phyloP scores from a whole-genome alignment of 2,888 invertebrate genomes.

The Pyrochroa serraticornis region DNA sequence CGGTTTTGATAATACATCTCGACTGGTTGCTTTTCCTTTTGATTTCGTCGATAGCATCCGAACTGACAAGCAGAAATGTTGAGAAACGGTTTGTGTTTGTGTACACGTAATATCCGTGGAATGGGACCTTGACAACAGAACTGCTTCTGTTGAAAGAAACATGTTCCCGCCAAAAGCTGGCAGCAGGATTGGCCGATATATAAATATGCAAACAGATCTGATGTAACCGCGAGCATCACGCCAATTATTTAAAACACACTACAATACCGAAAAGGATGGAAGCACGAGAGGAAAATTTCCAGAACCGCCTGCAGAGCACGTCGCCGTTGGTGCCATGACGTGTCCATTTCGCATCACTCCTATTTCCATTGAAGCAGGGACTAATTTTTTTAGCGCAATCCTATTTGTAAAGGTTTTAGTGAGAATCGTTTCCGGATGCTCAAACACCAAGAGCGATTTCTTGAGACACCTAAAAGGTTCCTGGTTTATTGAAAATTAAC shows the following conservation, averaged over 20 bases:
- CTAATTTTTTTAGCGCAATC: neutral
- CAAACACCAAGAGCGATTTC: no score
- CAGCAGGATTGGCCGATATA: slow-evolving; percentile 28
- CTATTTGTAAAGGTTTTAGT: neutral
- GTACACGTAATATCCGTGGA: slow-evolving; percentile 38
- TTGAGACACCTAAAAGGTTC: no score
- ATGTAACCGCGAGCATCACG: slow-evolving; percentile 28
- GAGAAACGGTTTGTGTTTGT: slow-evolving; percentile 2
- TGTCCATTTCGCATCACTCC: neutral
- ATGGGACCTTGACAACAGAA: slow-evolving; percentile 35
- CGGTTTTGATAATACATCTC: no score
- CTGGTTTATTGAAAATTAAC: no score
- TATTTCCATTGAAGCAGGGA: neutral
- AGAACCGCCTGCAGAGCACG: slow-evolving; percentile 1
- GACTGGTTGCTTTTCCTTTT: no score
- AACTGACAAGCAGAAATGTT: no score
- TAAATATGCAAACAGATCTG: slow-evolving; percentile 33
- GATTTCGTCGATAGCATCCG: no score
- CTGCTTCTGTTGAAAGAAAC: slow-evolving; percentile 34
- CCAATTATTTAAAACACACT: neutral
- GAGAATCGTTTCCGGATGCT: neutral
- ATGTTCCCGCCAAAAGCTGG: slow-evolving; percentile 33
- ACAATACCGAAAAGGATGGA: no score
- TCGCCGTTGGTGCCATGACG: neutral
- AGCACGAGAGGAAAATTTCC: no score